Percentiles rank a stretch among this genome's conserved stretches.
Evolutionary conservation across 2,888 invertebrate species (phyloP).

Genomic region (Mechanitis messenoides): DNA sequence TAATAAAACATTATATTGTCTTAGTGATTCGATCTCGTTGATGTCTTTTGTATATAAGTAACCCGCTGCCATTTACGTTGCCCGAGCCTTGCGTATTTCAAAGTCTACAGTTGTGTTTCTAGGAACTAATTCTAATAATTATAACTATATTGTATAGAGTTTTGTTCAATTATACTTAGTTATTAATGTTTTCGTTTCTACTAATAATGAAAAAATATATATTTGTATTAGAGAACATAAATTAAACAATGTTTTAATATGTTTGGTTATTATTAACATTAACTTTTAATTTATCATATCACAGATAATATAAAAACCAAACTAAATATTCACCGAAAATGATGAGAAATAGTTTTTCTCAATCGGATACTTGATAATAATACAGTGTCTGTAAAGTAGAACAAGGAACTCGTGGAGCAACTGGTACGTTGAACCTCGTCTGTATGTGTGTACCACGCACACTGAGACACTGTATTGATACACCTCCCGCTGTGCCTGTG

Average conservation of each 20-base stretch:
- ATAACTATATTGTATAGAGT: neutral
- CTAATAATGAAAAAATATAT: too few species aligned
- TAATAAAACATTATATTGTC: too few species aligned
- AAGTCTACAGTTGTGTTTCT: neutral
- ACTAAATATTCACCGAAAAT: neutral
- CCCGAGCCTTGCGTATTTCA: neutral
- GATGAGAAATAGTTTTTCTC: constrained; percentile 18
- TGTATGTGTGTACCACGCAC: constrained; percentile 46
- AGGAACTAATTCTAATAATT: neutral
- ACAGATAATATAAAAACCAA: neutral
- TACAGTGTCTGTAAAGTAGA: constrained; percentile 75
- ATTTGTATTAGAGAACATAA: too few species aligned
- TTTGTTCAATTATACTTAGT: too few species aligned
- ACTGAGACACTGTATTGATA: constrained; percentile 17
- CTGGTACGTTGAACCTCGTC: constrained; percentile 72
- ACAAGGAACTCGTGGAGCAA: constrained; percentile 75
- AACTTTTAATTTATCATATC: too few species aligned
- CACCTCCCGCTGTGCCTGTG: constrained; percentile 16
- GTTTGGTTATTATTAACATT: too few species aligned
- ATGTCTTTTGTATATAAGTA: constrained; percentile 38
- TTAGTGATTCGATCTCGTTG: constrained; percentile 33
- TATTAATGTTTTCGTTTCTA: too few species aligned
- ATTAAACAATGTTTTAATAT: too few species aligned
- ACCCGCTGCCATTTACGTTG: constrained; percentile 1
- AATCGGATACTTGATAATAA: constrained; percentile 69